Conservation (phyloP, 2,797 vertebrate genomes). For the Brachyalestes nurse region DNA sequence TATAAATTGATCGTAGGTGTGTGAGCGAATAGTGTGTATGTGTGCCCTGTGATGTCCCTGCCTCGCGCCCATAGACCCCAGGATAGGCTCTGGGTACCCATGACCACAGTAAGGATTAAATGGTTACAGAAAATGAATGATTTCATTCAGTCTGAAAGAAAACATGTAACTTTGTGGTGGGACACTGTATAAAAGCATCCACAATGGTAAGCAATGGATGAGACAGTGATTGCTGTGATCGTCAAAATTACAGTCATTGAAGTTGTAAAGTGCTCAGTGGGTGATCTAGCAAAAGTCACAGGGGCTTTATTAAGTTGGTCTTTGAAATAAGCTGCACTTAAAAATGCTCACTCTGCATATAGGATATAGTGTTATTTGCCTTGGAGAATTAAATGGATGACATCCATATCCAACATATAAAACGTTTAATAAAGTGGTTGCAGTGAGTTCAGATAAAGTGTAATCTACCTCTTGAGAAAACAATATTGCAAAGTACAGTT, state of each 20-base stretch:
- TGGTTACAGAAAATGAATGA: too few species aligned
- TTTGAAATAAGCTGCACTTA: conserved; percentile 45
- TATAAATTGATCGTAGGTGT: too few species aligned
- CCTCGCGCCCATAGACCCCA: too few species aligned
- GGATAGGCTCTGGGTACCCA: too few species aligned
- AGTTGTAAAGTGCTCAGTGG: conserved; percentile 15
- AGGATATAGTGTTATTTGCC: conserved; percentile 37
- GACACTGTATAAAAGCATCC: conserved; percentile 36
- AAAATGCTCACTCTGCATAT: conserved; percentile 49
- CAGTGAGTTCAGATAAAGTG: conserved; percentile 49
- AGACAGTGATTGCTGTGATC: conserved; percentile 50
- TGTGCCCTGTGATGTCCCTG: too few species aligned
- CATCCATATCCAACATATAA: conserved; percentile 54
- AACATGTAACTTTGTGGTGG: conserved; percentile 27
- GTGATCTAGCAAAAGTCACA: conserved; percentile 56
- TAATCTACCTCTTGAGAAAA: conserved; percentile 51
- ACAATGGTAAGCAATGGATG: conserved; percentile 40
- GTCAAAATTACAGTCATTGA: conserved; percentile 52
- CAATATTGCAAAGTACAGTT: conserved; percentile 31
- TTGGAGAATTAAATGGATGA: conserved; percentile 28
- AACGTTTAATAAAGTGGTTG: conserved; percentile 55
- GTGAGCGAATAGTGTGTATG: too few species aligned
- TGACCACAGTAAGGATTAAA: too few species aligned
- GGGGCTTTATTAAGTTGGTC: conserved; percentile 53
- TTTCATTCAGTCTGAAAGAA: conserved; percentile 1